phyloP scores from a whole-genome alignment of 2,113 vertebrate species.

The Oreocharis arfaki region DNA sequence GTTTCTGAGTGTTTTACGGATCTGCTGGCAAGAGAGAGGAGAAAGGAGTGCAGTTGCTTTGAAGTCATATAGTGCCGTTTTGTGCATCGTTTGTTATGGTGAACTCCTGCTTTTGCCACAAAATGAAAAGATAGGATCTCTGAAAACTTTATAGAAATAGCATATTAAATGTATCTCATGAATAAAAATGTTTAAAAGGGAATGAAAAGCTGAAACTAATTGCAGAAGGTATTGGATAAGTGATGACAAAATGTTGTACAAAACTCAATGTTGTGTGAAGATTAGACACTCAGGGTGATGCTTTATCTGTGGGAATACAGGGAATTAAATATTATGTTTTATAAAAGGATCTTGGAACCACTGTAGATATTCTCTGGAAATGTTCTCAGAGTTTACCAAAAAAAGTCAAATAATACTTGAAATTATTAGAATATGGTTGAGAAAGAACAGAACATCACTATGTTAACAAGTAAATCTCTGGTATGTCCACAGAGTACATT shows the following conservation, averaged over 20 bases:
- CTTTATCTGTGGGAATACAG: not conserved
- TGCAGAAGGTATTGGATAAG: not conserved
- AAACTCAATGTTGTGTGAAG: not conserved
- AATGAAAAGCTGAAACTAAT: not conserved
- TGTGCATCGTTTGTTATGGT: not conserved
- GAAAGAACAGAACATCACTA: not conserved
- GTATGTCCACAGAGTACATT: not conserved
- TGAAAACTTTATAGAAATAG: not conserved
- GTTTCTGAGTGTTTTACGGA: not conserved
- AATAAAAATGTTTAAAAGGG: not conserved
- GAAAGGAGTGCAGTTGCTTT: not conserved
- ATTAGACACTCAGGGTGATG: fast-evolving
- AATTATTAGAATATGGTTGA: not conserved
- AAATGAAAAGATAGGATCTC: not conserved
- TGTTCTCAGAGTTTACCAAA: not conserved
- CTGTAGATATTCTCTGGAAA: not conserved
- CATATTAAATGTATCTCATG: fast-evolving
- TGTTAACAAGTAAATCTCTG: not conserved
- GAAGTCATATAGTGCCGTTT: not conserved
- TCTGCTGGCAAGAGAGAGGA: not conserved
- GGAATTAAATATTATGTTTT: not conserved
- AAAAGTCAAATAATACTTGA: not conserved
- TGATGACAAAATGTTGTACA: not conserved
- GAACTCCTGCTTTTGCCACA: not conserved
- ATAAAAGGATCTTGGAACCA: not conserved